phyloP scores from a whole-genome alignment of 30 jellyfish, hydroid and myxozoan species.

The Aurelia aurita region DNA sequence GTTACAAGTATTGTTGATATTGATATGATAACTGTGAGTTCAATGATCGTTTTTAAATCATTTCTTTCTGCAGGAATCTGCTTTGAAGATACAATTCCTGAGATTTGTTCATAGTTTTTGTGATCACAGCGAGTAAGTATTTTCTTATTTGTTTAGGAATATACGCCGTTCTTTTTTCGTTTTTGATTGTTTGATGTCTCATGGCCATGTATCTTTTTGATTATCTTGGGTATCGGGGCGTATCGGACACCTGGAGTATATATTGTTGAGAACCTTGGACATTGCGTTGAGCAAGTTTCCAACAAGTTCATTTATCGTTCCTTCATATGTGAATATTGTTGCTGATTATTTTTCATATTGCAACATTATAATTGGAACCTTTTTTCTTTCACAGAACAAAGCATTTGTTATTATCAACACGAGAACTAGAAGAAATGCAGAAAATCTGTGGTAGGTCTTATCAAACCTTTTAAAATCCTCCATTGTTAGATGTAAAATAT shows the following conservation, averaged over 20 bases:
- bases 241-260: neutral
- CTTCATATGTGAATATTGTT: neutral
- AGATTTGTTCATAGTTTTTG: conserved; percentile 98
- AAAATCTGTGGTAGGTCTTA: conserved; percentile 77
- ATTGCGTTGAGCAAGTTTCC: too few relatives aligned
- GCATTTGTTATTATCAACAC: conserved; percentile 82
- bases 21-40: neutral
- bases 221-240: too few relatives aligned
- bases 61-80: conserved; percentile 78
- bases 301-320: too few relatives aligned
- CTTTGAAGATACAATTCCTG: conserved; percentile 92
- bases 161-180: neutral
- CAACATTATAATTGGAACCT: neutral
- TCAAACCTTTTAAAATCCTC: neutral
- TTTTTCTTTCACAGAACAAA: conserved; percentile 58
- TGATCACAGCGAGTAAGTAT: conserved; percentile 97
- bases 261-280: neutral
- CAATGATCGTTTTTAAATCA: neutral
- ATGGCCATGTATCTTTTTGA: too few relatives aligned
- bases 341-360: neutral
- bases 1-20: neutral
- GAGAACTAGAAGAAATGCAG: conserved; percentile 83
- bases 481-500: neutral
- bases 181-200: neutral
- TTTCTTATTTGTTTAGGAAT: neutral